A percentile compares a stretch with the other conserved stretches of the same genome.
Conservation (phyloP, 2,888 invertebrate genomes). For the Polyommatus icarus region DNA sequence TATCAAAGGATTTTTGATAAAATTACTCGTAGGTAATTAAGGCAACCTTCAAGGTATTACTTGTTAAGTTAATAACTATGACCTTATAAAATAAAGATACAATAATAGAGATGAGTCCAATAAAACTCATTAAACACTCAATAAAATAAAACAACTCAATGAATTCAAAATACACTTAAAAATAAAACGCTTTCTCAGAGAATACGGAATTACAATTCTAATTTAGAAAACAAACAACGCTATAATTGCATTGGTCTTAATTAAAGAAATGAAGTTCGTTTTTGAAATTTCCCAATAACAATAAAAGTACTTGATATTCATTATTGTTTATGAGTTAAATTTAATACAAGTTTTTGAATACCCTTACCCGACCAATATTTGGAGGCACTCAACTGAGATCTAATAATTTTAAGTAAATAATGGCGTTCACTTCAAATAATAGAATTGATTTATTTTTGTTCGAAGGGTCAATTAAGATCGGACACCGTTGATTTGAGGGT, state of each 20-base stretch:
- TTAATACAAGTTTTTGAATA: slow-evolving; percentile 55
- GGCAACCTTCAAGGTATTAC: neutral
- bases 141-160: slow-evolving; percentile 13
- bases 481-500: neutral
- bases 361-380: slow-evolving; percentile 40
- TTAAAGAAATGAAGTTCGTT: slow-evolving; percentile 45
- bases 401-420: slow-evolving; percentile 43
- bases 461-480: neutral
- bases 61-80: neutral
- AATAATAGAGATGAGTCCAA: neutral
- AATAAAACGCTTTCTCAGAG: slow-evolving; percentile 16
- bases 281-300: slow-evolving; percentile 37
- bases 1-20: too few relatives aligned
- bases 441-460: slow-evolving; percentile 13
- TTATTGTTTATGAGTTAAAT: slow-evolving; percentile 59
- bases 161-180: neutral
- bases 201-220: slow-evolving; percentile 27
- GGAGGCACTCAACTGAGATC: slow-evolving; percentile 40
- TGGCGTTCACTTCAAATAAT: slow-evolving; percentile 17
- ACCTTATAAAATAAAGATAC: neutral
- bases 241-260: slow-evolving; percentile 25
- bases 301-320: slow-evolving; percentile 56
- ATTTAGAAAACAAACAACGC: slow-evolving; percentile 32
- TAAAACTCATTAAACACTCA: neutral
- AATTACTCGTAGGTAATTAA: too few relatives aligned